These are phyloP conservation scores for Anarsia innoxiella DNA, from an alignment of 2,888 invertebrate species.

Conservation along the genomic window DNA sequence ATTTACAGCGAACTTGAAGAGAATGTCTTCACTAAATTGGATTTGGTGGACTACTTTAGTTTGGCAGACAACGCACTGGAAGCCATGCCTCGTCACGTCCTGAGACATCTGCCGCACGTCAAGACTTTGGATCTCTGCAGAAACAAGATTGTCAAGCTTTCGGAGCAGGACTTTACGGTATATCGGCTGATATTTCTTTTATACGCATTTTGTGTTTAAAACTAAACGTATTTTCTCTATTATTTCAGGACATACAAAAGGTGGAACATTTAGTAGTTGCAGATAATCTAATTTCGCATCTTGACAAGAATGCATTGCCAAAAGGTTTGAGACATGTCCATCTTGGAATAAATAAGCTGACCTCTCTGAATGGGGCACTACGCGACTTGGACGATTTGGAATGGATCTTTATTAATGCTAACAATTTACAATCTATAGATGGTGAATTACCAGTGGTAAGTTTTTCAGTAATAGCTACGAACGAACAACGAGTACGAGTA, in stretches of 20 bases:
- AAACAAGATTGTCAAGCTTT: slow-evolving; percentile 84
- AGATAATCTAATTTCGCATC: slow-evolving; percentile 83
- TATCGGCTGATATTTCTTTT: too few species aligned
- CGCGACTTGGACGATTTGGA: slow-evolving; percentile 81
- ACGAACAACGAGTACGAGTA: too few species aligned
- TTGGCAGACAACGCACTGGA: slow-evolving; percentile 86
- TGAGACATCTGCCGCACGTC: slow-evolving; percentile 84
- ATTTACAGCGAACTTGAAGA: slow-evolving; percentile 81
- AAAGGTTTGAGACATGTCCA: slow-evolving; percentile 80
- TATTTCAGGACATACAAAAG: slow-evolving; percentile 63
- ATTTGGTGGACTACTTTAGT: slow-evolving; percentile 83
- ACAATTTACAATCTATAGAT: slow-evolving; percentile 83
- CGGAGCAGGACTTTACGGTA: slow-evolving; percentile 85
- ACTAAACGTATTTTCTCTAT: too few species aligned
- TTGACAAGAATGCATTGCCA: slow-evolving; percentile 84
- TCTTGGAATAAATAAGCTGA: slow-evolving; percentile 83
- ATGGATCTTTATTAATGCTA: slow-evolving; percentile 86
- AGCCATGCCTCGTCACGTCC: slow-evolving; percentile 84
- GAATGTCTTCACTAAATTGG: slow-evolving; percentile 83
- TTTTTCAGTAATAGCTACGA: slow-evolving; percentile 9
- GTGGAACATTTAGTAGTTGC: slow-evolving; percentile 82
- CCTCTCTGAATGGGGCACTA: slow-evolving; percentile 84
- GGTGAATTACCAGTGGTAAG: slow-evolving; percentile 82
- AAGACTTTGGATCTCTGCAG: slow-evolving; percentile 88
- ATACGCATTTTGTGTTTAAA: too few species aligned